Conservation (phyloP, 1,140 invertebrate genomes). For the Goniozus legneri region DNA sequence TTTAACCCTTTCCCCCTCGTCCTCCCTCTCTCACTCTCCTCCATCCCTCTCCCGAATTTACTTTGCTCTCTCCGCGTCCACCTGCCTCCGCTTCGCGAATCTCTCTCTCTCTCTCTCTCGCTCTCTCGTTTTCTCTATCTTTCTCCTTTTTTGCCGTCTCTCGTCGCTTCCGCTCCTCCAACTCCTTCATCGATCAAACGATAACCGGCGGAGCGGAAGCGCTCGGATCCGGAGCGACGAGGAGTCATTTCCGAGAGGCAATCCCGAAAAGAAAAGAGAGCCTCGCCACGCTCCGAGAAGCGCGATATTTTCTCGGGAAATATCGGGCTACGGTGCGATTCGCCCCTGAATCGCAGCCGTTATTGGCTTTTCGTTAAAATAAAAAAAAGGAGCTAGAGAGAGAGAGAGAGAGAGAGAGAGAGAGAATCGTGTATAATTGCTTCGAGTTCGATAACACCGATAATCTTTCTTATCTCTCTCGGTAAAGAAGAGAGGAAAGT, state of each 20-base stretch:
- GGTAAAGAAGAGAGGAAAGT: too few relatives aligned
- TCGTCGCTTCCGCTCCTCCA: neutral
- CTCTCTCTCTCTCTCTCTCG: constrained; percentile 15
- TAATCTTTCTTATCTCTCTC: too few relatives aligned
- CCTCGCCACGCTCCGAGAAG: neutral
- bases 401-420: too few relatives aligned
- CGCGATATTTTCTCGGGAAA: neutral
- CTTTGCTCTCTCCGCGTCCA: constrained; percentile 21
- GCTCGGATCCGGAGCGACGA: constrained; percentile 12
- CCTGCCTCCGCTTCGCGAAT: constrained; percentile 13
- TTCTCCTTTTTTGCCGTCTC: neutral
- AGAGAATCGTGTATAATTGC: too few relatives aligned
- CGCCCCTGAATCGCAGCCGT: neutral
- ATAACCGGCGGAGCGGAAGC: constrained; percentile 12
- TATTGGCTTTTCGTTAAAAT: neutral
- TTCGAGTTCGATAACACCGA: too few relatives aligned
- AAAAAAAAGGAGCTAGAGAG: neutral
- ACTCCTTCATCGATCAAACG: constrained; percentile 27
- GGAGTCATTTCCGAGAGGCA: constrained; percentile 14
- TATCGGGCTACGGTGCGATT: too few relatives aligned
- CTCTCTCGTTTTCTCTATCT: constrained; percentile 11
- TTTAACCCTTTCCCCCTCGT: neutral
- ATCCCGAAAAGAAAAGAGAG: neutral
- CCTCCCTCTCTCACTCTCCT: too few relatives aligned
- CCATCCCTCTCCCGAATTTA: too few relatives aligned